phyloP scores from a whole-genome alignment of 2,888 invertebrate genomes.

The Protonemura montana region DNA sequence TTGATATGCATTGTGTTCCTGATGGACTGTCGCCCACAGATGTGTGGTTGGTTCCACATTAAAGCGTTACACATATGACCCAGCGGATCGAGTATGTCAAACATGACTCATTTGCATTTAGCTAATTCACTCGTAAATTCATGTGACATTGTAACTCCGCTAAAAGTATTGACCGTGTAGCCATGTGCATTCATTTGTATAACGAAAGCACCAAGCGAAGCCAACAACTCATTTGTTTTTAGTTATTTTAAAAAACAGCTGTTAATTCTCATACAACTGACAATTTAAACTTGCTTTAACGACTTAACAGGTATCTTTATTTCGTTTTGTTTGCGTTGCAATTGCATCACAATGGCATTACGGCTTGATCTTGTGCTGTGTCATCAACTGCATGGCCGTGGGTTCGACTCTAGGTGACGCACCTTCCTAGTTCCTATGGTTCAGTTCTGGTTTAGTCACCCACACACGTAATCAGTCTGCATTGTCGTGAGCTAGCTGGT shows the following conservation, averaged over 20 bases:
- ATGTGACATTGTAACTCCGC: not conserved
- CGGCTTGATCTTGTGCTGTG: not conserved
- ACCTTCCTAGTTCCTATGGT: not conserved
- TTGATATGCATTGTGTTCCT: no score
- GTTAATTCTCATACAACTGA: not conserved
- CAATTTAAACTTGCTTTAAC: not conserved
- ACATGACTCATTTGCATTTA: not conserved
- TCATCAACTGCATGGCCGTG: not conserved
- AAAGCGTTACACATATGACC: no score
- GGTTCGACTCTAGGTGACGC: not conserved
- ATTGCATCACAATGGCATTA: not conserved
- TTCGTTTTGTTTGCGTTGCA: not conserved
- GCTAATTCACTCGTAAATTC: not conserved
- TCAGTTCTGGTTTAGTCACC: conserved; percentile 12
- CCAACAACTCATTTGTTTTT: not conserved
- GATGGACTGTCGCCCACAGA: no score
- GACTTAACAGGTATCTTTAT: no score
- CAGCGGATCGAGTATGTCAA: not conserved
- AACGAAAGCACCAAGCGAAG: not conserved
- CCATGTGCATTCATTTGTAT: not conserved
- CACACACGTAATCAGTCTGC: not conserved
- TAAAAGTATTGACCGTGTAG: not conserved
- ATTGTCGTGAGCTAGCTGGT: not conserved
- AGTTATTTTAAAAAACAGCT: not conserved
- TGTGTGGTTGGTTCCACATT: no score